Evolutionary conservation across 2,888 invertebrate genomes (phyloP).

Genomic region (Mantis religiosa): DNA sequence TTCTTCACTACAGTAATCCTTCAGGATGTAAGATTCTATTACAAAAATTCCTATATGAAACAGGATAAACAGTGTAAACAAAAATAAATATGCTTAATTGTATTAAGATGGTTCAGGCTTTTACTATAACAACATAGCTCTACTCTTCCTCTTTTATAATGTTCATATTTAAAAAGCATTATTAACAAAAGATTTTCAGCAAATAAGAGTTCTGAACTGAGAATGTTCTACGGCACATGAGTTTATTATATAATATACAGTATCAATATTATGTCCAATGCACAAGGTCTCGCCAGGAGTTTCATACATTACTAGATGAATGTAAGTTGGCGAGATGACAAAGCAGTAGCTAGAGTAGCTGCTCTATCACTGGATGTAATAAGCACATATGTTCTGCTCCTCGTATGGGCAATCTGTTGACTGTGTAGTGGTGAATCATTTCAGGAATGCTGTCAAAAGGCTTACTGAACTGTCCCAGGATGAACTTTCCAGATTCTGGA

Average conservation of each 20-base stretch:
- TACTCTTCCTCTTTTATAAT: neutral
- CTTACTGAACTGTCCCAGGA: slow-evolving; percentile 88
- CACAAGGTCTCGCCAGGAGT: neutral
- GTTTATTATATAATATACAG: neutral
- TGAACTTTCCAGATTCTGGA: slow-evolving; percentile 70
- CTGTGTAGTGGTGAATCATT: slow-evolving; percentile 89
- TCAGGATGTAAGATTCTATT: neutral
- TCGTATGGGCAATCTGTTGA: slow-evolving; percentile 87
- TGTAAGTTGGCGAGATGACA: neutral
- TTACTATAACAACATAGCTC: neutral
- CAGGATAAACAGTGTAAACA: neutral
- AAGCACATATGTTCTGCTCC: slow-evolving; percentile 96
- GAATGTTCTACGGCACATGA: neutral
- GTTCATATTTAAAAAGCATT: neutral
- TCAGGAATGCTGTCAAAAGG: slow-evolving; percentile 91
- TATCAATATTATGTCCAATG: neutral
- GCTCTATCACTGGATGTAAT: slow-evolving; percentile 84
- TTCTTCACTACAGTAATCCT: neutral
- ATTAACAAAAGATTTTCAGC: neutral
- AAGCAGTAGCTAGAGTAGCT: slow-evolving; percentile 55
- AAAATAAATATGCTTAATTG: neutral
- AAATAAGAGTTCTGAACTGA: neutral
- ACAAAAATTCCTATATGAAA: neutral
- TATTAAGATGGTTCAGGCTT: neutral
- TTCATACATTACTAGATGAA: neutral